Evolutionary conservation across 2,113 vertebrate species (phyloP).

Genomic region (Menidia beryllina): DNA sequence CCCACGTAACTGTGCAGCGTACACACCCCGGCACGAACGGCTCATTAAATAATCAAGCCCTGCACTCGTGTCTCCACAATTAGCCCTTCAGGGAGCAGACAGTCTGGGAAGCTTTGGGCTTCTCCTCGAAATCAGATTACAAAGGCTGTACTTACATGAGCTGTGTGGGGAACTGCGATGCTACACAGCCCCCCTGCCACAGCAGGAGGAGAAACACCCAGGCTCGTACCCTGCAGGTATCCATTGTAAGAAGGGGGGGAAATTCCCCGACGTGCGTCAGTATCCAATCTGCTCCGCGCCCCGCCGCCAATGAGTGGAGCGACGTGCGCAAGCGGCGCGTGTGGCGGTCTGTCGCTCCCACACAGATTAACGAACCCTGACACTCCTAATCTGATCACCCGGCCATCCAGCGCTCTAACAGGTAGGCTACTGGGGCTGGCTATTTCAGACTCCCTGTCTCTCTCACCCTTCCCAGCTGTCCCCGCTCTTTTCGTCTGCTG

Average conservation of each 20-base stretch:
- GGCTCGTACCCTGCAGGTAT: slow-evolving; percentile 86
- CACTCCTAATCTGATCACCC: slow-evolving; percentile 84
- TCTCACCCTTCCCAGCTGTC: slow-evolving; percentile 28
- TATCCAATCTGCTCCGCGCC: slow-evolving; percentile 45
- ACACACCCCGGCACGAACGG: slow-evolving; percentile 7
- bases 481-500: background rate
- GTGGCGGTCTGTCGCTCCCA: slow-evolving; percentile 59
- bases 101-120: background rate
- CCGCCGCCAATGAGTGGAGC: slow-evolving; percentile 42
- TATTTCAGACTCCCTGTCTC: slow-evolving; percentile 35
- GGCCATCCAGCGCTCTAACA: slow-evolving; percentile 87
- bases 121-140: slow-evolving; percentile 40
- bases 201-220: slow-evolving; percentile 87
- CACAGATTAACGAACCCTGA: slow-evolving; percentile 76
- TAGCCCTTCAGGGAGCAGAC: slow-evolving; percentile 7
- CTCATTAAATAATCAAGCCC: background rate
- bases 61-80: background rate
- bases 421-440: slow-evolving; percentile 71
- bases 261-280: slow-evolving; percentile 66
- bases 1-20: slow-evolving; percentile 1
- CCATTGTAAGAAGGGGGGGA: slow-evolving; percentile 82
- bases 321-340: slow-evolving; percentile 48
- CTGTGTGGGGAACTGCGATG: slow-evolving; percentile 90
- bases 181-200: slow-evolving; percentile 79
- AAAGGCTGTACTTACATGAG: slow-evolving; percentile 87